Base-by-base conservation (phyloP, 2,797 vertebrate species). In the Salmo trutta region DNA sequence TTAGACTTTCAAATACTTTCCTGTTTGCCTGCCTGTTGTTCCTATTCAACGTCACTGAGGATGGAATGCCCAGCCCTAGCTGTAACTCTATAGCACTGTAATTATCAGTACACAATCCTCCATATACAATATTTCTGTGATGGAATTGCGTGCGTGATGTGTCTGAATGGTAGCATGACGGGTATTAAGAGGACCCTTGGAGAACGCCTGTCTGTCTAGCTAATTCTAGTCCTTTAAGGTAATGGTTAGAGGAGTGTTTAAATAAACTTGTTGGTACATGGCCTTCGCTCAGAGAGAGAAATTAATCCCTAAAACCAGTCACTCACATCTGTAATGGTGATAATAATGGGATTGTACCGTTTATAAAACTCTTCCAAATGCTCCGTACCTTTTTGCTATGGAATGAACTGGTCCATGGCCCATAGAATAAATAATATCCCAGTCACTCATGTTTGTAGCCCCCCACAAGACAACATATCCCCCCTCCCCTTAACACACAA, bases 31-130 rank as follows among this genome's bases (percentile, higher is more conserved):
- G 69, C 51, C 47, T 77, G 24, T 64, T 77, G 65, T 77, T 80
- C 81, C 24, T 27, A 3, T 24, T 66, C 71, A 71, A 59, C 73
- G 73, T 79, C 79, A 80, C 74, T 79, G 59, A 51, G 47, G 59
- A 75, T 64, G 27, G 27, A 14, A 66, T 1, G 6, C 7, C 54
- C 54, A 7, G 54, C 17, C 19, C 54, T 17, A 21, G 68, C 29
- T 79, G 87, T 90, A 87, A 91, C 81, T 79, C 65, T 31, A 88
- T 86, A 86, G 80, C 74, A 65, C 29, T 75, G 68, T 77, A 65
- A 82, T 74, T 76, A 76, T 72, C 52, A 19, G 76, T 74, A 68
- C 72, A 53, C 31, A 75, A 77, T 65, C 81, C 73, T 78, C 76
- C 17, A 69, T 68, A 68, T 82, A 76, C 81, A 80, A 82, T 79